phyloP scores from a whole-genome alignment of 2,888 invertebrate genomes.

The Noctua fimbriata region DNA sequence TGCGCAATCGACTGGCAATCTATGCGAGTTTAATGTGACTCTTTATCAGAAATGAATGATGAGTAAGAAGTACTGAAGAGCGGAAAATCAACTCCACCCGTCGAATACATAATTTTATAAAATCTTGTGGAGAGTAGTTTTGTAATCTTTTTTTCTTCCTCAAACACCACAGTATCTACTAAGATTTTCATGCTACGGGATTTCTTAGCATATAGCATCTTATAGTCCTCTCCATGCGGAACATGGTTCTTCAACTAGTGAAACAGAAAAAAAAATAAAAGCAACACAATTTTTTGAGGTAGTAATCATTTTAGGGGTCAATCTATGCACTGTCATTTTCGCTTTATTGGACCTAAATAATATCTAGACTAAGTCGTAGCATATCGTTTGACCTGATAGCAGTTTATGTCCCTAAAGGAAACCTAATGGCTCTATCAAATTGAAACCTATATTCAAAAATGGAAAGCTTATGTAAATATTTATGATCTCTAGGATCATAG shows the following conservation, averaged over 20 bases:
- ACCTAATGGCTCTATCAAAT: slow-evolving; percentile 51
- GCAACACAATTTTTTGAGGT: neutral
- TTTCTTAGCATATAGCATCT: neutral
- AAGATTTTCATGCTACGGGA: neutral
- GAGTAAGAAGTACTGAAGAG: too few species aligned
- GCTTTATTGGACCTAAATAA: neutral
- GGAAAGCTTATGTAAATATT: slow-evolving; percentile 65
- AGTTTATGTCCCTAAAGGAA: slow-evolving; percentile 31
- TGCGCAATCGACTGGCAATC: neutral
- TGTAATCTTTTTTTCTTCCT: neutral
- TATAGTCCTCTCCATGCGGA: neutral
- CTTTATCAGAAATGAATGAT: neutral
- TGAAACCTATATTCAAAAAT: slow-evolving; percentile 50
- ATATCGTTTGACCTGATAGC: slow-evolving; percentile 13
- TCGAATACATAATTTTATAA: neutral
- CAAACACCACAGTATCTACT: neutral
- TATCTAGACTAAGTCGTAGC: slow-evolving; percentile 12
- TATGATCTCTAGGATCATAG: slow-evolving; percentile 69
- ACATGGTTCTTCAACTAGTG: neutral
- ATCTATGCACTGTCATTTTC: neutral
- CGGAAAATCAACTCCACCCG: neutral
- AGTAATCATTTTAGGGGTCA: neutral
- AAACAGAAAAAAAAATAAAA: neutral
- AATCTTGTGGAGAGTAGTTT: neutral
- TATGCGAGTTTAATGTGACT: neutral